Evolutionary conservation across 1,140 invertebrate genomes (phyloP), one percentile per base, ranked within the genome.

Genomic region (Microplitis demolitor): DNA sequence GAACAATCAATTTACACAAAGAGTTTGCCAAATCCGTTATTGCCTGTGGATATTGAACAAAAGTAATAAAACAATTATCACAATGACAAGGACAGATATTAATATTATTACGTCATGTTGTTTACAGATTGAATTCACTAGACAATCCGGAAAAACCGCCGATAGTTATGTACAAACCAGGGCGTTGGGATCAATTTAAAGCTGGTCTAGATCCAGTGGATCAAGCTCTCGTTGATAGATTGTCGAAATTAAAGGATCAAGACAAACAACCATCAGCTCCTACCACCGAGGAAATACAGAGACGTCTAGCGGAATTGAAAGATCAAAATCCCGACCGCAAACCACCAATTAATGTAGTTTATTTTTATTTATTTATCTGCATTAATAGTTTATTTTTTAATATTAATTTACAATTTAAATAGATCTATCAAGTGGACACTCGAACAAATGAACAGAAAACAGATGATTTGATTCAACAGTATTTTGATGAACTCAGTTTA

Each of bases 61-160:
- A 85, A 80, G 85, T 85, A 79, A 72, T 50, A 14, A 3, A 11
- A 9, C 6, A 45, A 45, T 45, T 45, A 45, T 45, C 24, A 24
- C 24, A 24, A 2, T 24, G 24, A 24, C 24, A 24, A 24, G 24
- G 24, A 24, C 24, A 24, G 24, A 0, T 24, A 24, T 2, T 24
- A 24, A 24, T 1, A 24, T 24, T 24, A 24, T 24, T 24, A 24
- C 24, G 24, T 24, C 24, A 24, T 24, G 24, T 24, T 24, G 24
- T 24, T 45, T 75, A 34, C 53, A 87, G 85, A 63, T 56, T 86
- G 45, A 81, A 86, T 33, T 81, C 76, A 1, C 75, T 86, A 45
- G 84, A 86, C 73, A 87, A 85, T 79, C 85, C 84, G 39, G 74
- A 77, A 11, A 87, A 82, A 71, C 83, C 84, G 60, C 85, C 86